Conservation (phyloP, 2,797 vertebrate species). For the Naso thynnoides region DNA sequence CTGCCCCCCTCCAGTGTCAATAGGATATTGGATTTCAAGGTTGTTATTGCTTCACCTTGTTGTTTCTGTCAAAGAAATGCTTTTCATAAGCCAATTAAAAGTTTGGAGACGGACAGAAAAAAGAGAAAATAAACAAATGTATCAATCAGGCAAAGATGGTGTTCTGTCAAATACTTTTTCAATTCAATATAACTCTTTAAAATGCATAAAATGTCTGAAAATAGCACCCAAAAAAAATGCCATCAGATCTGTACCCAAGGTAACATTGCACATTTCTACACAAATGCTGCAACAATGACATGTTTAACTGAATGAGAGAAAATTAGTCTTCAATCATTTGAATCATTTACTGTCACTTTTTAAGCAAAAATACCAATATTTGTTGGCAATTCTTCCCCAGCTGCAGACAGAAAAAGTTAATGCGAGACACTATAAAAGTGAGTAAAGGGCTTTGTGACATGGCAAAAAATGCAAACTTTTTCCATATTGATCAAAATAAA, state of each 20-base stretch:
- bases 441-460: too few species aligned
- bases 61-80: constrained; percentile 45
- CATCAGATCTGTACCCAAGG: neutral
- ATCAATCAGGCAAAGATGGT: neutral
- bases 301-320: too few species aligned
- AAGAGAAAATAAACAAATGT: constrained; percentile 4
- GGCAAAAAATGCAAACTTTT: too few species aligned
- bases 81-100: constrained; percentile 43
- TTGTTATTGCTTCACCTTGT: constrained; percentile 61
- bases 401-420: too few species aligned
- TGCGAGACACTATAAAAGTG: too few species aligned
- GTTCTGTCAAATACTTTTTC: neutral
- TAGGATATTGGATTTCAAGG: constrained; percentile 70
- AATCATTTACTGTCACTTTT: too few species aligned
- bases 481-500: too few species aligned
- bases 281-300: too few species aligned
- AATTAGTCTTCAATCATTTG: too few species aligned
- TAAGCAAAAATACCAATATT: too few species aligned
- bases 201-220: neutral
- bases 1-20: constrained; percentile 32
- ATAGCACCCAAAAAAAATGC: neutral
- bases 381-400: too few species aligned
- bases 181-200: neutral
- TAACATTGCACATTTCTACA: too few species aligned
- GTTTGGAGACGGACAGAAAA: constrained; percentile 12